phyloP scores from a whole-genome alignment of 2,888 invertebrate genomes.

The Siphonodentalium dalli region DNA sequence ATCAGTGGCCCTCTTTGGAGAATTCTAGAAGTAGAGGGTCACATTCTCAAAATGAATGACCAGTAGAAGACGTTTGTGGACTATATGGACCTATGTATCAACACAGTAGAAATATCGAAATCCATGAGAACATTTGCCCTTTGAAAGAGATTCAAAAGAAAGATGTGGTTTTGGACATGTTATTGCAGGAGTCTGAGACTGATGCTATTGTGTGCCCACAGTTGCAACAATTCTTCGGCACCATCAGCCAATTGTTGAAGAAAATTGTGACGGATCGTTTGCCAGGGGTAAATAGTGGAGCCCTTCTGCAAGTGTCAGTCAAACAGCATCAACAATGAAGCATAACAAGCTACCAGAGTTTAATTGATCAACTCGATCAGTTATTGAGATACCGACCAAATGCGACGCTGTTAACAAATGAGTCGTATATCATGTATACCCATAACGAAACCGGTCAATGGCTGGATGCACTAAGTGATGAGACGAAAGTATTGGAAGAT shows the following conservation, averaged over 20 bases:
- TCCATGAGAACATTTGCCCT: constrained; percentile 17
- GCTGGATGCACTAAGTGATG: constrained; percentile 9
- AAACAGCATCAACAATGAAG: constrained; percentile 21
- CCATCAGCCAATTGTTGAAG: constrained; percentile 14
- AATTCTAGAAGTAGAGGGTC: constrained; percentile 17
- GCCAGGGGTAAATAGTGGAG: constrained; percentile 18
- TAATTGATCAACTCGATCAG: constrained; percentile 27
- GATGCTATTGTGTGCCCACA: constrained; percentile 7
- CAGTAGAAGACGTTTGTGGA: constrained; percentile 16
- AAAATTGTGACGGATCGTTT: constrained; percentile 26
- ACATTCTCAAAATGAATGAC: constrained; percentile 24
- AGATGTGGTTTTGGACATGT: constrained; percentile 4
- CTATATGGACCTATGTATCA: constrained; percentile 17
- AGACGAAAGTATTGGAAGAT: constrained; percentile 11
- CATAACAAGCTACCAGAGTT: constrained; percentile 30
- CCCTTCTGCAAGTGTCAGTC: constrained; percentile 5
- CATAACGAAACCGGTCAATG: constrained; percentile 26
- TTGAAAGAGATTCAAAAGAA: constrained; percentile 1
- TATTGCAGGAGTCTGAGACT: background rate
- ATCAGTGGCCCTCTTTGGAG: constrained; percentile 22
- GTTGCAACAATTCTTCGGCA: constrained; percentile 16
- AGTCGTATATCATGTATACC: constrained; percentile 24
- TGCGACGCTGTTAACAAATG: constrained; percentile 23
- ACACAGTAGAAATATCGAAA: constrained; percentile 6
- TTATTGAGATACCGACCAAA: constrained; percentile 24